Evolutionary conservation across 2,113 vertebrate genomes (phyloP).

Genomic region (Rynchops niger): DNA sequence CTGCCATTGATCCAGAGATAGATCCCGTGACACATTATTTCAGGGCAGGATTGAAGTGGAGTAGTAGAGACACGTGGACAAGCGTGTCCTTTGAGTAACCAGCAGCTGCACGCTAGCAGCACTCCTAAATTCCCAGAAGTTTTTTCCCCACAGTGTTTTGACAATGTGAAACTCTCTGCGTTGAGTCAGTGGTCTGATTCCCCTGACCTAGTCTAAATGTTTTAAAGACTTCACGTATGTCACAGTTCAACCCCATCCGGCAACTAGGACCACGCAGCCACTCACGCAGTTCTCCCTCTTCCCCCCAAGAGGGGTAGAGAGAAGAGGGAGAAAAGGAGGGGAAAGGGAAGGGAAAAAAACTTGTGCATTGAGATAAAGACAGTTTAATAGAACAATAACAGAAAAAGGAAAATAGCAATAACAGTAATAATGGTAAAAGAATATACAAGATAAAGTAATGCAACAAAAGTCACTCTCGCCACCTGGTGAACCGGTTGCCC

Average conservation of each 20-base stretch:
- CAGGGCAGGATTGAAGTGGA: neutral
- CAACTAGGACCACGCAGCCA: neutral
- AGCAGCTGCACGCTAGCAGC: neutral
- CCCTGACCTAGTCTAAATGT: neutral
- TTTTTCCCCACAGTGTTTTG: neutral
- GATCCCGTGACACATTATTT: neutral
- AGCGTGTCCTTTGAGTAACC: neutral
- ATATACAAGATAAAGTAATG: neutral
- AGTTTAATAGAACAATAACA: neutral
- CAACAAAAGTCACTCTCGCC: neutral
- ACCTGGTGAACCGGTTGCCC: neutral
- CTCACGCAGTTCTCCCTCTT: neutral
- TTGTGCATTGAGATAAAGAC: neutral
- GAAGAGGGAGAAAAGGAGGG: neutral
- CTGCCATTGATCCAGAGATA: neutral
- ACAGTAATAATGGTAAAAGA: neutral
- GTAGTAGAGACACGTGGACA: neutral
- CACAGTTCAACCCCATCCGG: neutral
- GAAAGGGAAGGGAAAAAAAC: neutral
- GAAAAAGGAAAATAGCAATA: neutral
- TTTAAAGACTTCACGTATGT: neutral
- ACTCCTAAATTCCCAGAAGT: neutral
- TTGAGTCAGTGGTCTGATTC: neutral
- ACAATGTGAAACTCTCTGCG: neutral
- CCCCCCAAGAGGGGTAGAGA: neutral